phyloP scores from a whole-genome alignment of 1,140 invertebrate genomes.

The Probaryconus sp. region DNA sequence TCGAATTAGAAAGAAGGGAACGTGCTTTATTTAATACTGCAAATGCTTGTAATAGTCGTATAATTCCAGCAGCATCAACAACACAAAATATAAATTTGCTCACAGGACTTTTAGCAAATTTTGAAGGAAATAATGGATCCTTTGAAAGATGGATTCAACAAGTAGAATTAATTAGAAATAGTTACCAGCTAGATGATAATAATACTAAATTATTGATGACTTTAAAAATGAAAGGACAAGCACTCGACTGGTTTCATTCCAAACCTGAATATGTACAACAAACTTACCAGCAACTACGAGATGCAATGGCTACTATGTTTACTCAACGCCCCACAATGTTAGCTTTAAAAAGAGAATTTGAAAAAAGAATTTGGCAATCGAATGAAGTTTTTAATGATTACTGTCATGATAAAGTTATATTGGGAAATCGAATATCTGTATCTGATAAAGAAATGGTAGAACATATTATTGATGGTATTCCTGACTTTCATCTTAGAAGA shows the following conservation, averaged over 20 bases:
- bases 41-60: too few relatives aligned
- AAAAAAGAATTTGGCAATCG: not conserved
- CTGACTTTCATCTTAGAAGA: not conserved
- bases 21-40: too few relatives aligned
- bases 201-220: constrained; percentile 9
- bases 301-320: not conserved
- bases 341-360: not conserved
- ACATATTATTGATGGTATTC: constrained; percentile 5
- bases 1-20: too few relatives aligned
- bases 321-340: not conserved
- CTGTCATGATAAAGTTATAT: constrained; percentile 59
- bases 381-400: constrained; percentile 10
- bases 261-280: not conserved
- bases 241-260: not conserved
- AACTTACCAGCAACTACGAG: not conserved
- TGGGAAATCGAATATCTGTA: constrained; percentile 54
- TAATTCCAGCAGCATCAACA: too few relatives aligned
- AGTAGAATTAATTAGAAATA: not conserved
- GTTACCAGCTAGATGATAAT: not conserved
- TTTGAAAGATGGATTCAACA: constrained; percentile 10
- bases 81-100: too few relatives aligned
- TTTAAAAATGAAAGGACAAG: not conserved
- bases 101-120: constrained; percentile 3
- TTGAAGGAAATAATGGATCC: not conserved
- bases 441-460: not conserved